These are phyloP conservation scores for Potorous gilbertii DNA, from an alignment of 2,797 vertebrate species.

Conservation along the genomic window DNA sequence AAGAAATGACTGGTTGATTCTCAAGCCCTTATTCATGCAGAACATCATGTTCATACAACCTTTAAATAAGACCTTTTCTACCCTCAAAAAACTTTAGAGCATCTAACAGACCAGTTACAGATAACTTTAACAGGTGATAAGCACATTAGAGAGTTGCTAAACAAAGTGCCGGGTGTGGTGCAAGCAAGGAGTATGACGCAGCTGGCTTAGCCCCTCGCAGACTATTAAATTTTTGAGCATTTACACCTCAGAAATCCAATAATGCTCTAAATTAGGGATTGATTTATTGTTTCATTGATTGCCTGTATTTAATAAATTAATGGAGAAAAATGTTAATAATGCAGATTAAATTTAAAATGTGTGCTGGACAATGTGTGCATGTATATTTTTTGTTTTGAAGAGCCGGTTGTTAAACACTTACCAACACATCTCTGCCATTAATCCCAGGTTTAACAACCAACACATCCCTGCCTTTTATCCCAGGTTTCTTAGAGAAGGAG, in stretches of 20 bases:
- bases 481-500: not conserved
- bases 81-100: too few relatives aligned
- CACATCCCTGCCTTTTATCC: not conserved
- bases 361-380: not conserved
- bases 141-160: too few relatives aligned
- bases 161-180: too few relatives aligned
- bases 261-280: not conserved
- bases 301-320: not conserved
- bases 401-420: not conserved
- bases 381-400: not conserved
- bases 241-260: not conserved
- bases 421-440: not conserved
- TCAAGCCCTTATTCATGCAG: not conserved
- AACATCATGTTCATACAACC: too few relatives aligned
- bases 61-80: too few relatives aligned
- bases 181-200: too few relatives aligned
- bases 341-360: not conserved
- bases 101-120: too few relatives aligned
- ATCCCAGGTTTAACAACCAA: not conserved
- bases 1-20: not conserved
- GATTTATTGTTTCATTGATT: not conserved
- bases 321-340: not conserved
- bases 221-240: too few relatives aligned
- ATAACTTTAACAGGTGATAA: too few relatives aligned
- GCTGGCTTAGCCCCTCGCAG: too few relatives aligned